Percentiles rank a stretch among this genome's conserved stretches.
These are phyloP conservation scores for Sebastes variabilis DNA, from an alignment of 2,797 vertebrate species.

Conservation along the genomic window DNA sequence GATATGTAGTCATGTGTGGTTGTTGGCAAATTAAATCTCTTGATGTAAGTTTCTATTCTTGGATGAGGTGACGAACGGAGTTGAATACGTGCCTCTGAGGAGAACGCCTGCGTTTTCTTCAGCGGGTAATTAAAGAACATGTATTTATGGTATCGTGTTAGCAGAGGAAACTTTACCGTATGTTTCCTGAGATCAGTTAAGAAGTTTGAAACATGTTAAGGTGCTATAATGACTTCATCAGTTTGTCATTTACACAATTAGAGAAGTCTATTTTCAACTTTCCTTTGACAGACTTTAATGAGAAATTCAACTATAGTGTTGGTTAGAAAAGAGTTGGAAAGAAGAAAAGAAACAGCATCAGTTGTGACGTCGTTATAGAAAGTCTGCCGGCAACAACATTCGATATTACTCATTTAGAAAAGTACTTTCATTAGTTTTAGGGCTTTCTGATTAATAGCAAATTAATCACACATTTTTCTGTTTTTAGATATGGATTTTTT, in stretches of 20 bases:
- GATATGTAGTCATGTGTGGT: constrained; percentile 55
- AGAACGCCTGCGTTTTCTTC: constrained; percentile 19
- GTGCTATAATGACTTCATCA: constrained; percentile 28
- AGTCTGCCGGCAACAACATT: too few species aligned
- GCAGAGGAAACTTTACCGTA: constrained; percentile 9
- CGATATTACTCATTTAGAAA: too few species aligned
- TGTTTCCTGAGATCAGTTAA: constrained; percentile 26
- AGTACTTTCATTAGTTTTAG: too few species aligned
- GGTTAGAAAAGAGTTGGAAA: neutral
- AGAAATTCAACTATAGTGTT: neutral
- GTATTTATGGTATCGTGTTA: constrained; percentile 42
- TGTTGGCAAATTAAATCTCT: constrained; percentile 67
- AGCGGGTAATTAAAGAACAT: constrained; percentile 49
- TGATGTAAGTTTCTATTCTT: constrained; percentile 68
- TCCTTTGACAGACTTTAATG: constrained; percentile 20
- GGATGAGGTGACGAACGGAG: constrained; percentile 57
- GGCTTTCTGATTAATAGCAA: too few species aligned
- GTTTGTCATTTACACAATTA: constrained; percentile 26
- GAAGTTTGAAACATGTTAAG: constrained; percentile 13
- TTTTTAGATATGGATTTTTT: too few species aligned
- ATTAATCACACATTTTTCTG: too few species aligned
- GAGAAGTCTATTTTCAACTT: constrained; percentile 20
- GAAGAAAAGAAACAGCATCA: neutral
- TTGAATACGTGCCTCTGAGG: constrained; percentile 17
- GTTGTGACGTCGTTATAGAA: too few species aligned